Evolutionary conservation across 2,113 vertebrate genomes (phyloP), one percentile per base, ranked within the genome.

Genomic region (Mesocricetus auratus): DNA sequence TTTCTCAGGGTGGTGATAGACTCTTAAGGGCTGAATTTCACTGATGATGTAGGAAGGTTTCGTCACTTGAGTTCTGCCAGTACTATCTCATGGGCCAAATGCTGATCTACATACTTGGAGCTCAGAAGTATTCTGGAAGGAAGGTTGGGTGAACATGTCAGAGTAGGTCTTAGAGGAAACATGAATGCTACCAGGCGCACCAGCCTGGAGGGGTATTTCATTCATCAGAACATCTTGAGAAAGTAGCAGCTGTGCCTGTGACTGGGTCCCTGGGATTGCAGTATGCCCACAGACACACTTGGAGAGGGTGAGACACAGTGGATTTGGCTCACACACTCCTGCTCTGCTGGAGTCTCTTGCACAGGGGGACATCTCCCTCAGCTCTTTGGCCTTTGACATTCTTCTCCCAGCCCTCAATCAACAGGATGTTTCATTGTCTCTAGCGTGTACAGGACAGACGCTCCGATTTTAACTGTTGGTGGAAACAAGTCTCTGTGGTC

Each of bases 211-310:
- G 19, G 10, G 12, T 12, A 3, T 58, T 47, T 85, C 17, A 12
- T 39, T 45, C 5, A 5, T 10, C 26, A 16, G 13, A 12, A 3
- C 3, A 0, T 78, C 33, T 50, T 39, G n/a, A 39, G 29, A 77
- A 7, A 16, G 45, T 15, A 73, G 21, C 47, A 64, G 17, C 56
- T n/a, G 16, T 85, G n/a, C 39, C 56, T 64, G 10, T 9, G 5
- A 39, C 5, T 16, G 56, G 26, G 13, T 53, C 9, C 0, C 22
- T 56, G 33, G 50, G 36, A 19, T 13, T 47, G 42, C 47, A 62
- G 10, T 0, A 11, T 29, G 1, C 15, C 9, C 22, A 11, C 8
- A 47, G 83, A 45, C 47, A 47, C 33, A 47, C 47, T 7, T 1
- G 6, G 42, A 82, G 47, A 64, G 12, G 7, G 8, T 17, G 16